Conservation (phyloP, 2,113 vertebrate species). For the Macquaria ambigua region DNA sequence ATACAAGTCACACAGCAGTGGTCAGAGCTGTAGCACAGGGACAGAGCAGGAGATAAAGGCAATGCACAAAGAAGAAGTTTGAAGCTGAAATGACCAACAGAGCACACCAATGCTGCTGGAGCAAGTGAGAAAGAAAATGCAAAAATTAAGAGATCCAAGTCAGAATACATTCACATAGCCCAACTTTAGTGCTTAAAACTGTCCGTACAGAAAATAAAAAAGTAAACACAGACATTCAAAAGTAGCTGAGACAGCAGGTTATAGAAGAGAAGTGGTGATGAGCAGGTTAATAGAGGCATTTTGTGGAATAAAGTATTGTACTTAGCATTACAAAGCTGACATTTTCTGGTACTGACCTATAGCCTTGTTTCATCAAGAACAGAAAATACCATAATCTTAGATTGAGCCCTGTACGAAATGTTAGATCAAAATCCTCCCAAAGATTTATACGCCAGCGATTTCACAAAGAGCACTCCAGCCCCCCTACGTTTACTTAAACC, state of each 20-base stretch:
- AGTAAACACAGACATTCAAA: constrained; percentile 42
- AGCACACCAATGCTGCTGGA: constrained; percentile 75
- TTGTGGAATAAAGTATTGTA: constrained; percentile 37
- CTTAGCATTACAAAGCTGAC: constrained; percentile 69
- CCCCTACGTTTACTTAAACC: constrained; percentile 28
- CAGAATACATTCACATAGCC: constrained; percentile 63
- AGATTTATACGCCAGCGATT: constrained; percentile 36
- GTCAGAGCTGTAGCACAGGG: constrained; percentile 62
- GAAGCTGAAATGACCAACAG: constrained; percentile 75
- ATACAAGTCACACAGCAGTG: constrained; percentile 72
- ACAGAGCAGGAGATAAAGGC: constrained; percentile 71
- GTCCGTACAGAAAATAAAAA: constrained; percentile 34
- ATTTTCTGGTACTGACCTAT: constrained; percentile 67
- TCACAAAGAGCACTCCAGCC: constrained; percentile 7
- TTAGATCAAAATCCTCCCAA: constrained; percentile 52
- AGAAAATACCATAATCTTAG: constrained; percentile 60
- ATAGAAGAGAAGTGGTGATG: constrained; percentile 56
- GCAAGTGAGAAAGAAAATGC: constrained; percentile 72
- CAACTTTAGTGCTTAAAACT: constrained; percentile 43
- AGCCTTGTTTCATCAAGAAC: constrained; percentile 46
- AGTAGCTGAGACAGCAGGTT: constrained; percentile 53
- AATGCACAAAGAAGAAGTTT: constrained; percentile 56
- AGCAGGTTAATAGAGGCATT: constrained; percentile 72
- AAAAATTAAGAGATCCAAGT: constrained; percentile 60
- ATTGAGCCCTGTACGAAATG: constrained; percentile 68